phyloP scores from a whole-genome alignment of 2,113 vertebrate genomes.

The Hemibagrus wyckioides region DNA sequence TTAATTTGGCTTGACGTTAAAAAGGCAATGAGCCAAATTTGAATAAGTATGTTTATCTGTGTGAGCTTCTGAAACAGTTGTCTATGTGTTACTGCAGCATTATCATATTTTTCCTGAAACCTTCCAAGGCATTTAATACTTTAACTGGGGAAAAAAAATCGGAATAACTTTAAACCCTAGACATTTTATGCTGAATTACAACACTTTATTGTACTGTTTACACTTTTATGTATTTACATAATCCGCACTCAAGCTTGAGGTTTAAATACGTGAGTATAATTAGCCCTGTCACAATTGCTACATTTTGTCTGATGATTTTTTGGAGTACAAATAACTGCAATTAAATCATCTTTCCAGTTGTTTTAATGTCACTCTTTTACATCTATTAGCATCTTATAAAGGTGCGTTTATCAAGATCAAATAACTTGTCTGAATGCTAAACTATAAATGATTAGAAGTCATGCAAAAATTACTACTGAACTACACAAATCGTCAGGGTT shows the following conservation, averaged over 20 bases:
- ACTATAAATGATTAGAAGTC: background rate
- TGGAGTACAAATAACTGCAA: background rate
- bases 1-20: conserved; percentile 7
- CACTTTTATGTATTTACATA: background rate
- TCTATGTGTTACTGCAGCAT: background rate
- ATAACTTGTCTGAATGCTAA: background rate
- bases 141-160: background rate
- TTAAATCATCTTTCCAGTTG: background rate
- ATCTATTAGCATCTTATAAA: background rate
- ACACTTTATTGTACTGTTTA: background rate
- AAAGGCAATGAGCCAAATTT: background rate
- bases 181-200: background rate
- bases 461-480: background rate
- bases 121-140: background rate
- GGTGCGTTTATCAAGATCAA: background rate
- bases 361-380: background rate
- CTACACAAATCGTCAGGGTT: background rate
- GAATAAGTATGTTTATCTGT: background rate
- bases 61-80: background rate
- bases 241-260: background rate
- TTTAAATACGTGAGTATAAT: background rate
- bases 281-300: background rate
- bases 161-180: background rate
- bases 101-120: conserved; percentile 7
- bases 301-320: background rate